Conservation (phyloP, 2,888 invertebrate species). For the Megastigmus dorsalis region DNA sequence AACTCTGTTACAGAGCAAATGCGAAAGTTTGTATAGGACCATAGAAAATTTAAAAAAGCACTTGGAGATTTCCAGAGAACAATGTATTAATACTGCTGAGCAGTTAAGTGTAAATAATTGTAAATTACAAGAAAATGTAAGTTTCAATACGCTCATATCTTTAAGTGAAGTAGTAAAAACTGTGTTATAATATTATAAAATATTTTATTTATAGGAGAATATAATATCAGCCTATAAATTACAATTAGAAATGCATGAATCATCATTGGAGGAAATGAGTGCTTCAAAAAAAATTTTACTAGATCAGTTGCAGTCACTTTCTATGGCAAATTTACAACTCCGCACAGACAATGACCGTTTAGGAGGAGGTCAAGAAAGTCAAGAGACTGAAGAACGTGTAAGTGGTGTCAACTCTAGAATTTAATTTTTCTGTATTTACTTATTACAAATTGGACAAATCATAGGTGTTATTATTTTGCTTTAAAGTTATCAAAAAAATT, state of each 20-base stretch:
- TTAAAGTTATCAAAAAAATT: too few relatives aligned
- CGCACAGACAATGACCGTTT: constrained; percentile 32
- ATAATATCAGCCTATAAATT: constrained; percentile 34
- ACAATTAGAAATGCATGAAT: constrained; percentile 38
- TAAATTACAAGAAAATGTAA: constrained; percentile 38
- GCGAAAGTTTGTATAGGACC: constrained; percentile 22
- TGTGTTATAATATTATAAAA: neutral
- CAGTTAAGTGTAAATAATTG: neutral
- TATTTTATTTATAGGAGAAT: constrained; percentile 34
- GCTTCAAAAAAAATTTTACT: constrained; percentile 30
- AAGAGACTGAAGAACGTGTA: constrained; percentile 5
- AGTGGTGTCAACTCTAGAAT: constrained; percentile 35
- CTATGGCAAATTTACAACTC: constrained; percentile 35
- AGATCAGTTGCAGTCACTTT: constrained; percentile 44
- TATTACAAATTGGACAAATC: constrained; percentile 9
- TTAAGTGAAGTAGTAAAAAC: neutral
- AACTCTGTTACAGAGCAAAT: constrained; percentile 28
- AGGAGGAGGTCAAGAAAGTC: too few relatives aligned
- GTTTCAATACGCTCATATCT: neutral
- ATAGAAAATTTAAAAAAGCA: constrained; percentile 3
- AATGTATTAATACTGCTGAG: constrained; percentile 2
- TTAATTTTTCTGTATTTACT: neutral
- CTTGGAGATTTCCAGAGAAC: too few relatives aligned
- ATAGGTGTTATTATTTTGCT: too few relatives aligned
- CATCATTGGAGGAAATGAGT: constrained; percentile 43